These are phyloP conservation scores for Cephus runcator DNA, from an alignment of 2,888 invertebrate genomes.

Conservation along the genomic window DNA sequence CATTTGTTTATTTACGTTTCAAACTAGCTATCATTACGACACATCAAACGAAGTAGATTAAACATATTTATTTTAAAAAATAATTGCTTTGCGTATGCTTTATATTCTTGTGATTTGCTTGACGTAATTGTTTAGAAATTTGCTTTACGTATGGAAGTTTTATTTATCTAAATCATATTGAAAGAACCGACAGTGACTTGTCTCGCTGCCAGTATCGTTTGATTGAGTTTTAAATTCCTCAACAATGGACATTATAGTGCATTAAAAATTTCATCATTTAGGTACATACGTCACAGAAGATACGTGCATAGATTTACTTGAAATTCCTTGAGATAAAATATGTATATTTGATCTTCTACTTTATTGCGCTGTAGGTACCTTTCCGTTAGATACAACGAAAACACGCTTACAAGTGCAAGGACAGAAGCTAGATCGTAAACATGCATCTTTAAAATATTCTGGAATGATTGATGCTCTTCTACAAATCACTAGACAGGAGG, in stretches of 20 bases:
- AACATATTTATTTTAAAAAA: background rate
- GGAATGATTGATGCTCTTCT: slow-evolving; percentile 94
- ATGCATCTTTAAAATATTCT: slow-evolving; percentile 81
- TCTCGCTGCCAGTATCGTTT: background rate
- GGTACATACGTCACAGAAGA: background rate
- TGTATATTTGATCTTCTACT: background rate
- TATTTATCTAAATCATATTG: background rate
- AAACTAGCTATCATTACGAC: background rate
- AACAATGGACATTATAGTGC: background rate
- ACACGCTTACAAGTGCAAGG: slow-evolving; percentile 95
- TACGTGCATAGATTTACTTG: background rate
- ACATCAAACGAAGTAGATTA: background rate
- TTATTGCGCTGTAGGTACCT: slow-evolving; percentile 76
- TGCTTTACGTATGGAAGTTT: background rate
- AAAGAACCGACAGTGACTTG: background rate
- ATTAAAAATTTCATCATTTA: background rate
- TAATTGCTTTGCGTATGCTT: background rate
- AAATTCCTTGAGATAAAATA: background rate
- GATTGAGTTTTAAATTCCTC: background rate
- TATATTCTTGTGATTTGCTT: background rate
- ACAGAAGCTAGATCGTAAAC: slow-evolving; percentile 81
- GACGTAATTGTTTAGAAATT: background rate
- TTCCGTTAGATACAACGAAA: slow-evolving; percentile 96
- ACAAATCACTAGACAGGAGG: slow-evolving; percentile 88
- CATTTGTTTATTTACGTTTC: background rate